These are phyloP conservation scores for Anguilla marmorata DNA, from an alignment of 2,797 vertebrate species.

Conservation along the genomic window DNA sequence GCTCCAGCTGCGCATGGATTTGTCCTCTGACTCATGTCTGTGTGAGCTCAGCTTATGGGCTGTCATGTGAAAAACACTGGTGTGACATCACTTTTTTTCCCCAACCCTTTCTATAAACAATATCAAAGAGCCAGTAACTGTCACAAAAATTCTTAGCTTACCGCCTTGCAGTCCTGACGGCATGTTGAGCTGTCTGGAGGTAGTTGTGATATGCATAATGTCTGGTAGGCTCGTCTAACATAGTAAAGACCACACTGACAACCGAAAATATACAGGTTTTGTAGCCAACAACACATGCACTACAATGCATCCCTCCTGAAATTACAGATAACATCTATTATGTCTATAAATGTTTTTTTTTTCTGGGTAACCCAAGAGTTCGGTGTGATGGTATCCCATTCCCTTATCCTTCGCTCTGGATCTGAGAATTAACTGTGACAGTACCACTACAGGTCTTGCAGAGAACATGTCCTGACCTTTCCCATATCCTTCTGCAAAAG, in stretches of 20 bases:
- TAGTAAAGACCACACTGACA: neutral
- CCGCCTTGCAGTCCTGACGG: neutral
- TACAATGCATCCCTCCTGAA: neutral
- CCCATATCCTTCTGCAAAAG: neutral
- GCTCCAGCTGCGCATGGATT: too few species aligned
- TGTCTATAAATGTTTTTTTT: neutral
- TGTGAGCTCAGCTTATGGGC: too few species aligned
- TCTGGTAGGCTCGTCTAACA: neutral
- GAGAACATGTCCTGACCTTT: neutral
- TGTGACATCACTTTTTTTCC: too few species aligned
- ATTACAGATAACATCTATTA: conserved; percentile 10
- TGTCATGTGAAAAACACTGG: too few species aligned
- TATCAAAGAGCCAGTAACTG: neutral
- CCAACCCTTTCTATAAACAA: neutral
- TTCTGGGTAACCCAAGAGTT: neutral
- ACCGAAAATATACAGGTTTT: neutral
- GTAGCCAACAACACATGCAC: neutral
- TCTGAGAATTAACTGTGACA: neutral
- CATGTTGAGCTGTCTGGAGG: neutral
- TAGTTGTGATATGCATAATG: neutral
- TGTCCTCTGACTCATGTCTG: too few species aligned
- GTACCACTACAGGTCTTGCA: neutral
- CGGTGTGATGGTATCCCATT: neutral
- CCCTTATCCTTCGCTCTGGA: neutral
- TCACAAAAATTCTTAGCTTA: neutral